Percentiles rank a stretch among this genome's conserved stretches.
These are phyloP conservation scores for Aphelinus atriplicis DNA, from an alignment of 1,140 invertebrate genomes.

Conservation along the genomic window DNA sequence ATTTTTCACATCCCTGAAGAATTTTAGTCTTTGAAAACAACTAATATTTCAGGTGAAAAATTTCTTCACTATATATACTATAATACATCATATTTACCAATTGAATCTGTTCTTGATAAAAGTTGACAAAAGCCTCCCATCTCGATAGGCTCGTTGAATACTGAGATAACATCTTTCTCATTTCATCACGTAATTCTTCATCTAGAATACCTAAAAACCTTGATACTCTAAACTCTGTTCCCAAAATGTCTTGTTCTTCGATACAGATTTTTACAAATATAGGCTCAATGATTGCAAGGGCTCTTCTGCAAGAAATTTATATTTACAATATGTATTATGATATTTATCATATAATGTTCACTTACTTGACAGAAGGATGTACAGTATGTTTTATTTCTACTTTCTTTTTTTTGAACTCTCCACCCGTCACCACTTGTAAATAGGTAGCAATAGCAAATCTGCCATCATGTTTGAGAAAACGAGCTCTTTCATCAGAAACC, in stretches of 20 bases:
- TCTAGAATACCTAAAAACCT: constrained; percentile 74
- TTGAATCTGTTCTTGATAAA: constrained; percentile 56
- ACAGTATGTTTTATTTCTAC: constrained; percentile 75
- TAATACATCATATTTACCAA: constrained; percentile 45
- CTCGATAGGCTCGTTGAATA: constrained; percentile 61
- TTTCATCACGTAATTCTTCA: constrained; percentile 68
- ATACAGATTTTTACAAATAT: constrained; percentile 75
- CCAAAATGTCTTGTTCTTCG: constrained; percentile 80
- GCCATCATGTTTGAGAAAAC: constrained; percentile 67
- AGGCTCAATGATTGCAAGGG: constrained; percentile 74
- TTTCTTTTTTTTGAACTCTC: constrained; percentile 80
- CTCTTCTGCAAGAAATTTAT: constrained; percentile 67
- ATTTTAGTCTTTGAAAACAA: constrained; percentile 44
- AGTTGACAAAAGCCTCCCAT: constrained; percentile 70
- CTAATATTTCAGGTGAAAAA: constrained; percentile 32
- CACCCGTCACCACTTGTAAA: constrained; percentile 80
- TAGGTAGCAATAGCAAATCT: constrained; percentile 86
- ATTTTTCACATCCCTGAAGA: constrained; percentile 42
- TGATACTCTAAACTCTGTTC: constrained; percentile 69
- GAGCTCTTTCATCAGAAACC: constrained; percentile 89
- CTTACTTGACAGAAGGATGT: constrained; percentile 81
- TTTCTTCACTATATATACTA: background rate
- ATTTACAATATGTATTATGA: background rate
- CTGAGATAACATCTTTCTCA: constrained; percentile 46
- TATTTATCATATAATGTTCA: constrained; percentile 28